phyloP scores from a whole-genome alignment of 1,140 invertebrate genomes.

The Archivesica marissinica region DNA sequence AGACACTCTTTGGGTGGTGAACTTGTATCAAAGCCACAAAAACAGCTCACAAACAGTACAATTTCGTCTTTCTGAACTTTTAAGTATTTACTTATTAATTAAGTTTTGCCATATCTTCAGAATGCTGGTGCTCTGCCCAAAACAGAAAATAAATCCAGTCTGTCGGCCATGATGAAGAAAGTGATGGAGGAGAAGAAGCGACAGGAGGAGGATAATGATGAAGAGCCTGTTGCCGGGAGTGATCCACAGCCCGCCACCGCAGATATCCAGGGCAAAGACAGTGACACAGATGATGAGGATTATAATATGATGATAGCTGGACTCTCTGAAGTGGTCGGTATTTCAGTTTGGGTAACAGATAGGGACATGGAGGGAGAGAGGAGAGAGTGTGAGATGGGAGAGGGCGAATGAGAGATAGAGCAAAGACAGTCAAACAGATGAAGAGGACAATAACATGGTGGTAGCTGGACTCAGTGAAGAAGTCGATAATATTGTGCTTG shows the following conservation, averaged over 20 bases:
- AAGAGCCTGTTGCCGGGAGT: not conserved
- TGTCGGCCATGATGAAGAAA: slow-evolving; percentile 2
- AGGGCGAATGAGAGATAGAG: not conserved
- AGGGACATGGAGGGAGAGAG: no score
- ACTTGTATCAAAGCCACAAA: no score
- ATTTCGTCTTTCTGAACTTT: not conserved
- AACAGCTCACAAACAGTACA: no score
- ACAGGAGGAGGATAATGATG: not conserved
- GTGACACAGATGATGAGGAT: slow-evolving; percentile 4
- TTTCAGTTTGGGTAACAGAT: no score
- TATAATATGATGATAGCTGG: slow-evolving; percentile 48
- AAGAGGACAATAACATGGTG: slow-evolving; percentile 26
- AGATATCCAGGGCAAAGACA: not conserved
- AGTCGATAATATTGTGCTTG: no score
- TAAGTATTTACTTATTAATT: not conserved
- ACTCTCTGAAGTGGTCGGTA: slow-evolving; percentile 46
- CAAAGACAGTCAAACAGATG: not conserved
- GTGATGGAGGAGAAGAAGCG: slow-evolving; percentile 17
- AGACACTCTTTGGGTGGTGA: no score
- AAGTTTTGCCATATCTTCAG: not conserved
- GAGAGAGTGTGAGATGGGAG: no score
- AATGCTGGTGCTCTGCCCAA: not conserved
- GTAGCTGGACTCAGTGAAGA: slow-evolving; percentile 49
- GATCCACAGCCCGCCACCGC: not conserved
- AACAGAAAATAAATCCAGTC: not conserved